Percentiles rank a stretch among this genome's conserved stretches.
phyloP scores from a whole-genome alignment of 2,888 invertebrate genomes.

The Megaustenia siamemsis region DNA sequence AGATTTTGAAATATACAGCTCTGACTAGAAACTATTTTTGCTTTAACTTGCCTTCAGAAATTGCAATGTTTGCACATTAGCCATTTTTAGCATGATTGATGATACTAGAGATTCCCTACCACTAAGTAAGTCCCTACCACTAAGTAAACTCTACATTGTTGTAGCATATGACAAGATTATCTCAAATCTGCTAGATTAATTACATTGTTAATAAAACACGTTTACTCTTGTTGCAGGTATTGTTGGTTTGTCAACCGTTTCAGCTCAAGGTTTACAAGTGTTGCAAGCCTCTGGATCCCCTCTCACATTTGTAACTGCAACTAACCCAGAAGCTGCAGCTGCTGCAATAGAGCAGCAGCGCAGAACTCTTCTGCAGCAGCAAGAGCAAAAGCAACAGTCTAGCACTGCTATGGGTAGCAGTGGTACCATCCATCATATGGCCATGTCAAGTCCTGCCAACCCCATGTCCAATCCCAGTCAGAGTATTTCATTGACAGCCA shows the following conservation, averaged over 20 bases:
- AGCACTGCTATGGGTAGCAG: constrained; percentile 31
- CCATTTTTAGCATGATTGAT: no score
- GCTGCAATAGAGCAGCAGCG: constrained; percentile 36
- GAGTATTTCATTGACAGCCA: constrained; percentile 48
- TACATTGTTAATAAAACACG: neutral
- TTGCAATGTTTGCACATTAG: no score
- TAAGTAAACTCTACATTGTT: no score
- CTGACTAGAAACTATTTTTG: no score
- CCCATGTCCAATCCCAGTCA: constrained; percentile 52
- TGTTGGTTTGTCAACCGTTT: constrained; percentile 55
- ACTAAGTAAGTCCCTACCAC: no score
- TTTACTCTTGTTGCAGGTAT: constrained; percentile 50
- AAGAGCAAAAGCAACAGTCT: constrained; percentile 24
- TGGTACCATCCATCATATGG: constrained; percentile 73
- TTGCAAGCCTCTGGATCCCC: constrained; percentile 54
- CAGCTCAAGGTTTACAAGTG: constrained; percentile 55
- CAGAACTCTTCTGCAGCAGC: constrained; percentile 37
- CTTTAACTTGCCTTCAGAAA: no score
- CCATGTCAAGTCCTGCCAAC: constrained; percentile 50
- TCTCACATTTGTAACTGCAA: constrained; percentile 57
- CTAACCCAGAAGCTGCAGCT: constrained; percentile 48
- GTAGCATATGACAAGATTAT: no score
- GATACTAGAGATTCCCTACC: no score
- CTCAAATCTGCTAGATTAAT: neutral
- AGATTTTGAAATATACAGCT: no score